Base-by-base conservation (phyloP, 2,113 vertebrate species). In the Rhinoptilus africanus region DNA sequence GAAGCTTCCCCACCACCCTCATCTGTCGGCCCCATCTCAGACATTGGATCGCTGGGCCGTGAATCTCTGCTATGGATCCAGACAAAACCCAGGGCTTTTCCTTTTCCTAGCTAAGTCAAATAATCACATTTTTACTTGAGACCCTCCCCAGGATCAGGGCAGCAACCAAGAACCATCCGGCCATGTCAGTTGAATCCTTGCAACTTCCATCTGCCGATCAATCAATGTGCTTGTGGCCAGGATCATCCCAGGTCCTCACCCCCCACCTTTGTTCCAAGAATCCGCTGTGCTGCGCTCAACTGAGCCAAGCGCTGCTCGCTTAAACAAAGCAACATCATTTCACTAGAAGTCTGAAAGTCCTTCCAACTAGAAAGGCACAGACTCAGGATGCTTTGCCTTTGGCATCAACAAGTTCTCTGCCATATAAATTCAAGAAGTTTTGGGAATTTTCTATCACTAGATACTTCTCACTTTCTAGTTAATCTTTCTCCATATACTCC, bases 1-100 rank as follows among this genome's bases (percentile, higher is more conserved):
- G 5, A 34, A 56, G 26, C 28, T 51, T 60, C 51, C 71, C 67
- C 7, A 9, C 35, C 43, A 51, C 10, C 23, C 41, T 9, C 3
- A 35, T 6, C 39, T 57, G 16, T 27, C n/a, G n/a, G 16, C 15
- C 30, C 27, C 34, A n/a, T 3, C 48, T 28, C 53, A 22, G 71
- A 10, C 24, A 8, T 2, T 27, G 20, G 39, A 35, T 19, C 2
- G 2, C 2, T 24, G n/a, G 47, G 47, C 45, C 23, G 3, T 0
- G 7, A 23, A n/a, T 41, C 22, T 78, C 39, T 21, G 57, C 62
- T 79, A 41, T 2, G 8, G 18, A 27, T 15, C 24, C 72, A 45
- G 17, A 21, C 27, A 80, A 48, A 73, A 67, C 14, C 24, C 4
- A 7, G 8, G 15, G 10, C 9, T 73, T 28, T 20, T 8, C 23